Conservation (phyloP, 2,113 vertebrate genomes). For the Aphyosemion australe region DNA sequence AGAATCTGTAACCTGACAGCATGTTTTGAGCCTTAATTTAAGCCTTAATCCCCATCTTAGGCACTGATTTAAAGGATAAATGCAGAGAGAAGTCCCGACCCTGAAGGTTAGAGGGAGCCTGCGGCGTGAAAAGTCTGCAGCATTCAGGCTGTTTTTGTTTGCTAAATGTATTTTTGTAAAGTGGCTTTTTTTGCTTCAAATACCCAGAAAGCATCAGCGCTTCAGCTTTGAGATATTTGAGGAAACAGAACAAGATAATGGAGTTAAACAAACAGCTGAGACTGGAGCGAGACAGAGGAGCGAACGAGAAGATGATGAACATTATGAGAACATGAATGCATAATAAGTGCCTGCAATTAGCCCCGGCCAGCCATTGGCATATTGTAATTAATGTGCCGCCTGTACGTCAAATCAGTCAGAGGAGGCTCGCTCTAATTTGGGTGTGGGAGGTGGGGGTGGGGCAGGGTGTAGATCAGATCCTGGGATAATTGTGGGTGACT, state of each 20-base stretch:
- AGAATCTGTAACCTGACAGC: not conserved
- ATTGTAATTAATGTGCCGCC: slow-evolving; percentile 74
- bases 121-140: not conserved
- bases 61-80: not conserved
- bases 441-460: slow-evolving; percentile 32
- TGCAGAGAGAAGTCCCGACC: not conserved
- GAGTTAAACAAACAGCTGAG: slow-evolving; percentile 51
- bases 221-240: slow-evolving; percentile 49
- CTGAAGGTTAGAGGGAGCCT: not conserved
- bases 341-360: slow-evolving; percentile 74
- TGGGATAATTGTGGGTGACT: slow-evolving; percentile 81
- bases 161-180: not conserved
- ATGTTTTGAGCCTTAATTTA: not conserved
- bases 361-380: slow-evolving; percentile 63
- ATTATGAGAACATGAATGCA: slow-evolving; percentile 71
- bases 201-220: not conserved
- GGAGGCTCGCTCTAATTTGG: slow-evolving; percentile 63
- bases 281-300: slow-evolving; percentile 37
- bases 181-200: slow-evolving; percentile 7
- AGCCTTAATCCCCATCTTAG: slow-evolving; percentile 1
- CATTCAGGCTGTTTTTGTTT: slow-evolving; percentile 4
- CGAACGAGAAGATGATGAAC: slow-evolving; percentile 52
- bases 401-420: slow-evolving; percentile 61
- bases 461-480: slow-evolving; percentile 71
- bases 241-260: slow-evolving; percentile 21